phyloP scores from a whole-genome alignment of 2,888 invertebrate genomes.

The Xanthorhoe designata region DNA sequence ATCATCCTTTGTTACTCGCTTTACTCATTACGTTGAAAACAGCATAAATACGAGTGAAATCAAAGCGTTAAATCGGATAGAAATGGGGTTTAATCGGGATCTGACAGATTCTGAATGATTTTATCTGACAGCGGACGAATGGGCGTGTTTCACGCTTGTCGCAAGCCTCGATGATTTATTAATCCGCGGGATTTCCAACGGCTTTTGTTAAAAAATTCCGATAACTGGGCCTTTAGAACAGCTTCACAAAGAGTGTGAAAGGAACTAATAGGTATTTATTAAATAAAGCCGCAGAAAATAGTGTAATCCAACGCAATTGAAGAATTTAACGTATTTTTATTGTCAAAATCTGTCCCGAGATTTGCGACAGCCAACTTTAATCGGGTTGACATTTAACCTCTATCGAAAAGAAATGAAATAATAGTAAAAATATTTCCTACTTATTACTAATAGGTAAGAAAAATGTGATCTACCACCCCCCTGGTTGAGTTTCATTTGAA shows the following conservation, averaged over 20 bases:
- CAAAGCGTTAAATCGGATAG: slow-evolving; percentile 55
- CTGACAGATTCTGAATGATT: slow-evolving; percentile 28
- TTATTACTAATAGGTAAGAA: too few relatives aligned
- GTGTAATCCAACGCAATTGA: too few relatives aligned
- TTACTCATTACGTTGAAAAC: slow-evolving; percentile 28
- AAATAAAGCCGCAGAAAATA: background rate
- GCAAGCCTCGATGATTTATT: slow-evolving; percentile 41
- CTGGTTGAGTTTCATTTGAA: too few relatives aligned
- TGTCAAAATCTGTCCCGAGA: too few relatives aligned
- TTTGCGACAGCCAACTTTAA: too few relatives aligned
- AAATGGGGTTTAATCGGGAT: slow-evolving; percentile 44
- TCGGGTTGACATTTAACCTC: too few relatives aligned
- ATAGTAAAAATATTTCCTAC: too few relatives aligned
- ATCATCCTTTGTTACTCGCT: background rate
- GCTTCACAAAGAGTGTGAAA: background rate
- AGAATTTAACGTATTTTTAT: too few relatives aligned
- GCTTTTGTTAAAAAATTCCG: slow-evolving; percentile 29
- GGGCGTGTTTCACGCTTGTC: slow-evolving; percentile 40
- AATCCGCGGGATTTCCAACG: slow-evolving; percentile 14
- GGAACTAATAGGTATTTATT: background rate
- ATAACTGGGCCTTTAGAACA: background rate
- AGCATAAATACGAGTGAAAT: slow-evolving; percentile 50
- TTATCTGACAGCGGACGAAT: slow-evolving; percentile 36
- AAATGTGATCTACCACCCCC: too few relatives aligned
- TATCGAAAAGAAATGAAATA: too few relatives aligned